Evolutionary conservation across 2,113 vertebrate species (phyloP), one percentile per base, ranked within the genome.

Genomic region (Megalops atlanticus): DNA sequence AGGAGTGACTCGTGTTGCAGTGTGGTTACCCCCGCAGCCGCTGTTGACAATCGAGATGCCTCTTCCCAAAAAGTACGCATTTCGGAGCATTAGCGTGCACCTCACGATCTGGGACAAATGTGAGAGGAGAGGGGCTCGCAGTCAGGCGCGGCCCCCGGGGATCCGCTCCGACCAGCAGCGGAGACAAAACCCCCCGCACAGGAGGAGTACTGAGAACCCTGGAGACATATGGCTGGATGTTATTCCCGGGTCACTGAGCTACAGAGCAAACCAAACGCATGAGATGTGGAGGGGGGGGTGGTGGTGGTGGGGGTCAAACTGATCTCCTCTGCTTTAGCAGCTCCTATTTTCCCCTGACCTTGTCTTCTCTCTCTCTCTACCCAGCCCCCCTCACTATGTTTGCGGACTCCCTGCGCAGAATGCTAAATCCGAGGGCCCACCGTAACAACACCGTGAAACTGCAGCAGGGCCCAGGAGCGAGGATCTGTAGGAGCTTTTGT

Each of bases 221-320:
- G 7, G 40, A 27, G 77, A 39, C 18, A 31, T 33, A 41, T 14
- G 31, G 39, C 10, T 27, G 11, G 12, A 27, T 24, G 40, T 45
- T 36, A 47, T 35, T 69, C 39, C 77, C 31, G 64, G 64, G 64
- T 79, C 77, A 78, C 54, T 38, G 39, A 78, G 77, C 52, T 64
- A 78, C 77, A 36, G 52, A 68, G 39, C 54, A 33, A 40, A 41
- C n/a, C n/a, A 58, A 40, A 68, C 21, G 38, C 4, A n/a, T 35
- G 40, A 45, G 40, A 31, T 24, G 12, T 5, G 12, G 52, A 58
- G 58, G 58, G n/a, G n/a, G n/a, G n/a, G n/a, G n/a, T n/a, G n/a
- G n/a, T n/a, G n/a, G n/a, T n/a, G n/a, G n/a, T n/a, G n/a, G n/a
- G 58, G 58, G 58, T 64, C 58, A 64, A 64, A 64, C 58, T 31